Percentiles rank a stretch among this genome's conserved stretches.
These are phyloP conservation scores for Heteromormyrus szaboi DNA, from an alignment of 2,797 vertebrate genomes.

Conservation along the genomic window DNA sequence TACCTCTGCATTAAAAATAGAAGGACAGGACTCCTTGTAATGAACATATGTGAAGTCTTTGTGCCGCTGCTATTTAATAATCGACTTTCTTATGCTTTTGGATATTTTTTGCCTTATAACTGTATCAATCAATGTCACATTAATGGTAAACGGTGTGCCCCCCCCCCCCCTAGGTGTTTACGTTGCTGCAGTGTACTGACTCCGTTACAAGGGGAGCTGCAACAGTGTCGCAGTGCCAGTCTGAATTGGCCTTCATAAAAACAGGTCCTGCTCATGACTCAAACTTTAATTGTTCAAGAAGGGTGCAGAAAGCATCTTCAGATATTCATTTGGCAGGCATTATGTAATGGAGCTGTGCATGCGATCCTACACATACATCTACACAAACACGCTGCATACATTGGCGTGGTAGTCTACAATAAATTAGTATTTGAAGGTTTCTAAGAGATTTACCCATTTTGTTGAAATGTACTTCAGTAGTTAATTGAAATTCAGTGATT, in stretches of 20 bases:
- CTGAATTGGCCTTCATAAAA: neutral
- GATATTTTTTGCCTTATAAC: neutral
- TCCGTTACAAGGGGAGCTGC: neutral
- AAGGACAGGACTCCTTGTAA: neutral
- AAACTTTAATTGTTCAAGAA: neutral
- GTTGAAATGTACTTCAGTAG: neutral
- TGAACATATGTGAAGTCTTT: neutral
- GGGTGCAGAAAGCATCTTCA: neutral
- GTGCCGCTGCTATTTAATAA: neutral
- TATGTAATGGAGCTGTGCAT: neutral
- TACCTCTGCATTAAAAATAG: neutral
- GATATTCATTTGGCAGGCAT: neutral
- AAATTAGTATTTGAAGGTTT: neutral
- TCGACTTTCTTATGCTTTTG: neutral
- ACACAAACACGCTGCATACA: neutral
- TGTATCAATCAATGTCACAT: neutral
- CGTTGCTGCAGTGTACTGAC: slow-evolving; percentile 3
- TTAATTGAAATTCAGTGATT: neutral
- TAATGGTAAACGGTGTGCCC: neutral
- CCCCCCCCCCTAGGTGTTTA: neutral
- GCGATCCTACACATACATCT: neutral
- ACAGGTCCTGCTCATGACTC: neutral
- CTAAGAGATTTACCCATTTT: neutral
- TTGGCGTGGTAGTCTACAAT: neutral
- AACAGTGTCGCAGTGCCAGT: neutral